Percentiles rank a stretch among this genome's conserved stretches.
Evolutionary conservation across 2,888 invertebrate genomes (phyloP).

Genomic region (Neocrepidodera transversa): DNA sequence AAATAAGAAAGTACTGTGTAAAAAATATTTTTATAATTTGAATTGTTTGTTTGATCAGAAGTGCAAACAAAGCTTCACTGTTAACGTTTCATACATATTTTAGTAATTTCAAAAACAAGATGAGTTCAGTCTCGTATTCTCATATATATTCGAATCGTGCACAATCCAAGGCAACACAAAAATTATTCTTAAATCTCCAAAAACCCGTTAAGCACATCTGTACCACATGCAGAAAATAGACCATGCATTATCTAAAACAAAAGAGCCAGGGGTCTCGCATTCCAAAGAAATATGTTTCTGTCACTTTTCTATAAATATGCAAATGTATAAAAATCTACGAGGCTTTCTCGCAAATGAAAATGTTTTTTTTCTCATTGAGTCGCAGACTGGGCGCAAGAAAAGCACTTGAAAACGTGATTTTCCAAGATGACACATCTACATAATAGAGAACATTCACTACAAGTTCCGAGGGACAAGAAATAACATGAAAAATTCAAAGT

Average conservation of each 20-base stretch:
- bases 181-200: not conserved
- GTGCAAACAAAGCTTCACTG: too few species aligned
- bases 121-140: not conserved
- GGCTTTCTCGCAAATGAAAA: slow-evolving; percentile 24
- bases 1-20: too few species aligned
- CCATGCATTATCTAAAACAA: slow-evolving; percentile 10
- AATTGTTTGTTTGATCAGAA: too few species aligned
- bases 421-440: slow-evolving; percentile 30
- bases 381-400: slow-evolving; percentile 12
- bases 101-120: too few species aligned
- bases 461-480: slow-evolving; percentile 8
- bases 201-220: not conserved
- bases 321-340: slow-evolving; percentile 38
- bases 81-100: too few species aligned
- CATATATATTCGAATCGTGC: not conserved
- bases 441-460: slow-evolving; percentile 26
- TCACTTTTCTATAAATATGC: slow-evolving; percentile 45
- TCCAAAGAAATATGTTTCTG: slow-evolving; percentile 34
- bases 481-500: slow-evolving; percentile 18
- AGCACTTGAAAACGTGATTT: slow-evolving; percentile 23
- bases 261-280: slow-evolving; percentile 1
- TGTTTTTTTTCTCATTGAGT: slow-evolving; percentile 21
- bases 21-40: too few species aligned
- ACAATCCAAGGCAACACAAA: not conserved
- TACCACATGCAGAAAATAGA: not conserved